Evolutionary conservation across 2,888 invertebrate genomes (phyloP).

Genomic region (Ophion ellenae): DNA sequence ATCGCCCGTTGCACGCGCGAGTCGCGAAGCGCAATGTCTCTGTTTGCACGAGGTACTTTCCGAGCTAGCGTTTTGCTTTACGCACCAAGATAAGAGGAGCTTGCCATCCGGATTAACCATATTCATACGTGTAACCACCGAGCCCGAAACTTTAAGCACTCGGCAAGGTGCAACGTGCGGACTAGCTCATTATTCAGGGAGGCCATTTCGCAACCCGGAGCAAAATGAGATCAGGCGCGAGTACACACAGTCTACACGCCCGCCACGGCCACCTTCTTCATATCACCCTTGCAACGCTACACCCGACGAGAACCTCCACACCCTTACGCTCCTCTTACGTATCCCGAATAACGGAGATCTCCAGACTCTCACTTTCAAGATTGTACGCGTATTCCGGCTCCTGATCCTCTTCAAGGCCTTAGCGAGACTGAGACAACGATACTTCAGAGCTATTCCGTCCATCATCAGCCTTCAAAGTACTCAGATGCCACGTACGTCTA

Average conservation of each 20-base stretch:
- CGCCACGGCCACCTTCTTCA: conserved; percentile 32
- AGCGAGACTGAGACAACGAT: conserved; percentile 6
- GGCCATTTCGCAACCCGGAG: conserved; percentile 57
- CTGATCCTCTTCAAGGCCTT: conserved; percentile 27
- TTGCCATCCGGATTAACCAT: conserved; percentile 65
- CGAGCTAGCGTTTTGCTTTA: conserved; percentile 60
- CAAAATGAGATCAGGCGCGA: conserved; percentile 63
- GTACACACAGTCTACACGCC: conserved; percentile 44
- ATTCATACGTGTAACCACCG: conserved; percentile 65
- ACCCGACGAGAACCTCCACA: conserved; percentile 30
- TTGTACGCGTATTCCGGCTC: conserved; percentile 4
- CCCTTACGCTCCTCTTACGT: conserved; percentile 6
- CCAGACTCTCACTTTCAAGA: conserved; percentile 34
- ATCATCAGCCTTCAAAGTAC: background rate
- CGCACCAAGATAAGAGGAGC: conserved; percentile 62
- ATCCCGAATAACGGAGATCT: conserved; percentile 43
- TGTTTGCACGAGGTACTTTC: conserved; percentile 57
- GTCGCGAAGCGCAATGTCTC: conserved; percentile 32
- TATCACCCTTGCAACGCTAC: background rate
- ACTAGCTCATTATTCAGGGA: conserved; percentile 61
- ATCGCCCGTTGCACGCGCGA: conserved; percentile 15
- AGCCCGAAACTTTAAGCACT: conserved; percentile 63
- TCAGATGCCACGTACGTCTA: background rate
- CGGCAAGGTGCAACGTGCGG: conserved; percentile 64
- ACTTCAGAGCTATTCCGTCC: background rate